Conservation (phyloP, 2,113 vertebrate genomes). For the Ellobius talpinus region DNA sequence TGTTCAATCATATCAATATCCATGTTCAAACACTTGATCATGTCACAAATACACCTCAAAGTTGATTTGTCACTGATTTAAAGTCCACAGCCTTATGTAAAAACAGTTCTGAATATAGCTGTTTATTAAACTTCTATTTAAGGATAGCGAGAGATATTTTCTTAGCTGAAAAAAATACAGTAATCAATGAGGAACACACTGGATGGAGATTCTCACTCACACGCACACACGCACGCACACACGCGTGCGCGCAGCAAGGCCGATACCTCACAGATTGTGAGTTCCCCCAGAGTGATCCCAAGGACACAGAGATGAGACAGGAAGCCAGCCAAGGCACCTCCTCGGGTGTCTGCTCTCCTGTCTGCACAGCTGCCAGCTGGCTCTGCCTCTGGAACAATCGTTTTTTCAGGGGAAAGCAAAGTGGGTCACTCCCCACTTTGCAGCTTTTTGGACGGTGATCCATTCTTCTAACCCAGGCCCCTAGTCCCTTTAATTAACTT, state of each 20-base stretch:
- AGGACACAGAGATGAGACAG: background rate
- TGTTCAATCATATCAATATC: background rate
- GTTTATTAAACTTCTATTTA: constrained; percentile 14
- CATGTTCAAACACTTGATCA: background rate
- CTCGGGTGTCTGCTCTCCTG: background rate
- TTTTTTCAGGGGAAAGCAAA: constrained; percentile 60
- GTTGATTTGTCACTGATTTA: background rate
- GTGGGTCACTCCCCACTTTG: constrained; percentile 54
- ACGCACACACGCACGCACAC: background rate
- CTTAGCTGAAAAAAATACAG: background rate
- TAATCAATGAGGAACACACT: background rate
- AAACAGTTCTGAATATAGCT: background rate
- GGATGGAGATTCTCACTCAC: background rate
- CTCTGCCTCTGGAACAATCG: background rate
- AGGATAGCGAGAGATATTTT: background rate
- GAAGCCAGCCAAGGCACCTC: background rate
- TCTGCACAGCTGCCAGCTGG: constrained; percentile 33
- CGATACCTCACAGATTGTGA: background rate
- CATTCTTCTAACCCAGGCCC: constrained; percentile 1
- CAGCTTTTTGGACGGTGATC: background rate
- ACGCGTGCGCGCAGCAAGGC: rapidly evolving
- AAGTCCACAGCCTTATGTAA: background rate
- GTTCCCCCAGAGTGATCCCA: background rate
- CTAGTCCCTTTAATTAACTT: constrained; percentile 48
- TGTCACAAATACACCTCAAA: background rate